phyloP scores from a whole-genome alignment of 1,140 invertebrate species.

The Ceratina calcarata region DNA sequence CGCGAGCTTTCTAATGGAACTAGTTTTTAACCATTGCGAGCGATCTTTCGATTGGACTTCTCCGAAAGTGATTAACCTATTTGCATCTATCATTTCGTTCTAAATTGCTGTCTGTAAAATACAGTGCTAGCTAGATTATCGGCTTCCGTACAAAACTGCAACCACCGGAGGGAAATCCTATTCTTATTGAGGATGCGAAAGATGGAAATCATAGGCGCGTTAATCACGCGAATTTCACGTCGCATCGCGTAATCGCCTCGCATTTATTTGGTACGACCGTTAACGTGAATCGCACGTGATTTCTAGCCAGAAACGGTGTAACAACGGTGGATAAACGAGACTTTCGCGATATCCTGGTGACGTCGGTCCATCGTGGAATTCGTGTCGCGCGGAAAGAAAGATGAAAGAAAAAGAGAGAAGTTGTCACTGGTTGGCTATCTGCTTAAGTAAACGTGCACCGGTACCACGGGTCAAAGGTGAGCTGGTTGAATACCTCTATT shows the following conservation, averaged over 20 bases:
- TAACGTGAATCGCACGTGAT: neutral
- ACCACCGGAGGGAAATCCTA: neutral
- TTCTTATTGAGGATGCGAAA: neutral
- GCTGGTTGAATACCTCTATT: conserved; percentile 63
- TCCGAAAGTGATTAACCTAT: conserved; percentile 20
- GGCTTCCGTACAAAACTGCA: neutral
- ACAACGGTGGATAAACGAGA: neutral
- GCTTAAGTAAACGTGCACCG: conserved; percentile 62
- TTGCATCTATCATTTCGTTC: neutral
- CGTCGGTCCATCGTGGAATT: conserved; percentile 15
- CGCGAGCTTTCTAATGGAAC: neutral
- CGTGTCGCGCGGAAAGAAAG: conserved; percentile 6
- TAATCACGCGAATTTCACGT: conserved; percentile 9
- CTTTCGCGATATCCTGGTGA: conserved; percentile 18
- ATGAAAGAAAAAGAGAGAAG: conserved; percentile 21
- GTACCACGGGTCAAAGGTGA: conserved; percentile 58
- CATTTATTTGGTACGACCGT: conserved; percentile 28
- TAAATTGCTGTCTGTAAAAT: neutral
- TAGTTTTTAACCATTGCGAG: neutral
- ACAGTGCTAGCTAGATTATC: neutral
- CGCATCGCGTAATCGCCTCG: neutral
- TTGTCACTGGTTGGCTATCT: conserved; percentile 55
- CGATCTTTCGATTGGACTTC: neutral
- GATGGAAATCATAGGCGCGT: neutral
- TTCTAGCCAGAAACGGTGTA: neutral